These are phyloP conservation scores for Trichoplusia ni DNA, from an alignment of 1,140 invertebrate species.

Conservation along the genomic window DNA sequence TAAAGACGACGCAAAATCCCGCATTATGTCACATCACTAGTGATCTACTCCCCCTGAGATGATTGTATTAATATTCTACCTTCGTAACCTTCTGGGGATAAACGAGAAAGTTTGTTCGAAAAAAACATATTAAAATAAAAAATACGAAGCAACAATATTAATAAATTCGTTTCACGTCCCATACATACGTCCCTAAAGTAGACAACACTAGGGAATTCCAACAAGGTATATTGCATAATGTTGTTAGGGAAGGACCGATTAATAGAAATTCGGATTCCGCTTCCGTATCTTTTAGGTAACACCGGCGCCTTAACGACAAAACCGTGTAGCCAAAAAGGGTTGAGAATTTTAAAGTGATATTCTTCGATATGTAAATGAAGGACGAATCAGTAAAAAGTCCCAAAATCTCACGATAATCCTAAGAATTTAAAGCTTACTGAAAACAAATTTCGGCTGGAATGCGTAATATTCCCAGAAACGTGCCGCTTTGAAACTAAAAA, in stretches of 20 bases:
- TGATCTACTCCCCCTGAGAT: constrained; percentile 8
- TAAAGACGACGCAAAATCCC: neutral
- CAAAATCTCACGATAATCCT: too few species aligned
- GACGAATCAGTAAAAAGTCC: too few species aligned
- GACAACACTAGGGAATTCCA: constrained; percentile 7
- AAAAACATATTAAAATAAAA: constrained; percentile 28
- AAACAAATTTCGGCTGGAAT: too few species aligned
- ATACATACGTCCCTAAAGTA: constrained; percentile 17
- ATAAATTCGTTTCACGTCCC: constrained; percentile 17
- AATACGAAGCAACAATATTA: constrained; percentile 21
- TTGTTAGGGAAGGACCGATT: constrained; percentile 14
- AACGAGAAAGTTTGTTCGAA: constrained; percentile 15
- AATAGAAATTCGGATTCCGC: neutral
- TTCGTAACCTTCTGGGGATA: neutral
- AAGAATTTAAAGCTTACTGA: too few species aligned
- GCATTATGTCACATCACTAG: constrained; percentile 16
- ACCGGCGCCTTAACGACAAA: neutral
- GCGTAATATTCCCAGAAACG: too few species aligned
- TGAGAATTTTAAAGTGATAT: too few species aligned
- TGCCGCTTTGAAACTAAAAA: too few species aligned
- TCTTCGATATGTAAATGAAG: too few species aligned
- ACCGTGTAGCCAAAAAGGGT: neutral
- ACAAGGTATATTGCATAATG: constrained; percentile 14
- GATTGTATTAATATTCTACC: constrained; percentile 17
- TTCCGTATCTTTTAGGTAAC: neutral